These are phyloP conservation scores for Rhagoletis zephyria DNA, from an alignment of 1,140 invertebrate genomes.

Conservation along the genomic window DNA sequence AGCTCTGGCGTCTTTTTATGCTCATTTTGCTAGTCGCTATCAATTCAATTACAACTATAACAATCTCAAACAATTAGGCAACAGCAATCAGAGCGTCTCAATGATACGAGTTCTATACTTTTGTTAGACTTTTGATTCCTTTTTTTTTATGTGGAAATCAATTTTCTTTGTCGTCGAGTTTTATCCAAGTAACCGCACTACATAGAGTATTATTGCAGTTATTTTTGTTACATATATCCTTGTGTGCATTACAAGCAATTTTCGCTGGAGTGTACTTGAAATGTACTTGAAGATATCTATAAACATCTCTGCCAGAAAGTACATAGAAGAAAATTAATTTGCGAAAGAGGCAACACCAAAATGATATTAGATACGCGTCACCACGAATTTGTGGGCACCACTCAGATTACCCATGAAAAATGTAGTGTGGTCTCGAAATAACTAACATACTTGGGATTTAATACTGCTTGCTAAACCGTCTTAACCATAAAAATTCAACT, in stretches of 20 bases:
- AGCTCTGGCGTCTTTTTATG: neutral
- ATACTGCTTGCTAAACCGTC: too few relatives aligned
- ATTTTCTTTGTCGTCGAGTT: conserved; percentile 11
- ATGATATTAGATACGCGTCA: too few relatives aligned
- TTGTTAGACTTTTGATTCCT: neutral
- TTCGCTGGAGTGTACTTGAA: neutral
- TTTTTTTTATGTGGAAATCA: conserved; percentile 21
- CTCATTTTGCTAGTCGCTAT: neutral
- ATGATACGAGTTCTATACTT: conserved; percentile 22
- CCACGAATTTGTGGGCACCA: too few relatives aligned
- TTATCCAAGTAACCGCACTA: neutral
- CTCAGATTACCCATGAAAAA: too few relatives aligned
- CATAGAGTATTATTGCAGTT: neutral
- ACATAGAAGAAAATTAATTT: too few relatives aligned
- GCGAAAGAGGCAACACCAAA: too few relatives aligned
- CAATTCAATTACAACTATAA: conserved; percentile 51
- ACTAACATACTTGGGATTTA: too few relatives aligned
- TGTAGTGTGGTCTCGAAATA: too few relatives aligned
- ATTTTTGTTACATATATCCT: neutral
- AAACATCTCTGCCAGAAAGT: too few relatives aligned
- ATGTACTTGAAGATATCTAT: too few relatives aligned
- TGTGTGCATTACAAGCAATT: neutral
- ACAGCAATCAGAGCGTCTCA: conserved; percentile 44
- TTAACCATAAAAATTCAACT: too few relatives aligned
- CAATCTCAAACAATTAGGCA: conserved; percentile 51